phyloP scores from a whole-genome alignment of 2,113 vertebrate species.

The Oncorhynchus kisutch region DNA sequence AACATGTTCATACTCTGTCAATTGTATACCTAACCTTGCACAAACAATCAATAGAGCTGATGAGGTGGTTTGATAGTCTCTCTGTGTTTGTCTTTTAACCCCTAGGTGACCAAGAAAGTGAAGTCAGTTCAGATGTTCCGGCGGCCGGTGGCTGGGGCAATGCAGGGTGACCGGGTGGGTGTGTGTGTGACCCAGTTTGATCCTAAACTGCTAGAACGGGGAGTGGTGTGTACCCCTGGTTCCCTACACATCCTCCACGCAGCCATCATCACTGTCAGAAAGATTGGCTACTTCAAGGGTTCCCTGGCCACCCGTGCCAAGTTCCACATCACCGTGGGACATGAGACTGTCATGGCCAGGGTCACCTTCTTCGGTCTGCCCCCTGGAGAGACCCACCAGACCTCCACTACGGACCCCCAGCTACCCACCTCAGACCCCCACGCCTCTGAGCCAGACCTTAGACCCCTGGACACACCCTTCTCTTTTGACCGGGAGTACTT shows the following conservation, averaged over 20 bases:
- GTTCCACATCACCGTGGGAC: constrained; percentile 94
- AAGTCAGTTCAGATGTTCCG: constrained; percentile 98
- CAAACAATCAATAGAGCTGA: no score
- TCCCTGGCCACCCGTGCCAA: constrained; percentile 87
- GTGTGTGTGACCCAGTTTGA: constrained; percentile 98
- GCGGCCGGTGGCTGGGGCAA: constrained; percentile 82
- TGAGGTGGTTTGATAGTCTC: not conserved
- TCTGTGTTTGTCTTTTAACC: constrained; percentile 21
- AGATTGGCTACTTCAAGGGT: constrained; percentile 92
- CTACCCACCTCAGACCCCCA: not conserved
- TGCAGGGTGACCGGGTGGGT: constrained; percentile 94
- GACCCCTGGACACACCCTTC: constrained; percentile 71
- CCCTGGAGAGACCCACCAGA: constrained; percentile 24
- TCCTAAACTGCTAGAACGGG: constrained; percentile 91
- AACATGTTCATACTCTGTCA: no score
- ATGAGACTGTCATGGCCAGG: constrained; percentile 95
- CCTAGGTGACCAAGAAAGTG: constrained; percentile 91
- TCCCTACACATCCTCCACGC: constrained; percentile 87
- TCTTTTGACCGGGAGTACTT: constrained; percentile 86
- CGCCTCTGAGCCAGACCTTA: constrained; percentile 61
- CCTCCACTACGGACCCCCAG: no score
- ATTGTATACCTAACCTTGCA: no score
- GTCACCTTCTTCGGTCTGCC: constrained; percentile 87
- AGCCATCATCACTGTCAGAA: constrained; percentile 85
- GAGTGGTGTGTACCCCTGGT: constrained; percentile 87